Percentiles rank a stretch among this genome's conserved stretches.
Conservation (phyloP, 2,797 vertebrate genomes). For the Sebastes itinus region DNA sequence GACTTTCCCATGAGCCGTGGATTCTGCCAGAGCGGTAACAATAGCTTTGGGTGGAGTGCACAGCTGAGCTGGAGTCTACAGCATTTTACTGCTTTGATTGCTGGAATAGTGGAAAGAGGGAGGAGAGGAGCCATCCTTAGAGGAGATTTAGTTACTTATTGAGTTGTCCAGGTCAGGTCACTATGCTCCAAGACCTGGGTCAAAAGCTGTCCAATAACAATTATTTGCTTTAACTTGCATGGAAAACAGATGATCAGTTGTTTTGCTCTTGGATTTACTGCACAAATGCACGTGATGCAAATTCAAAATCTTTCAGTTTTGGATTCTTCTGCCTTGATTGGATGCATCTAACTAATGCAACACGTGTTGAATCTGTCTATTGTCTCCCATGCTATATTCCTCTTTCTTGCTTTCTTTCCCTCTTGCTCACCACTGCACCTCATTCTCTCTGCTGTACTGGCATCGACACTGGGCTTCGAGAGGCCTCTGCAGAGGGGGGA, state of each 20-base stretch:
- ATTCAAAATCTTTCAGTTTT: constrained; percentile 14
- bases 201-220: constrained; percentile 4
- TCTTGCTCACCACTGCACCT: constrained; percentile 65
- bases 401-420: constrained; percentile 60
- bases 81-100: constrained; percentile 66
- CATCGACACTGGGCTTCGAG: constrained; percentile 67
- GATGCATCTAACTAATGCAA: constrained; percentile 10
- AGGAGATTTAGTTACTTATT: constrained; percentile 44
- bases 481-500: constrained; percentile 77
- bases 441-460: constrained; percentile 73
- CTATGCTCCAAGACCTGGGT: constrained; percentile 1
- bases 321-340: not conserved
- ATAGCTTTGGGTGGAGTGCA: constrained; percentile 75
- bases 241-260: not conserved
- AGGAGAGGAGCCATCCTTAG: constrained; percentile 36
- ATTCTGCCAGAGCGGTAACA: constrained; percentile 71
- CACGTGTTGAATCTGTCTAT: constrained; percentile 41
- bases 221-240: constrained; percentile 11
- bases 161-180: constrained; percentile 23
- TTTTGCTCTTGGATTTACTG: constrained; percentile 1
- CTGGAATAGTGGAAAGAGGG: constrained; percentile 47
- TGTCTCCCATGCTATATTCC: constrained; percentile 27
- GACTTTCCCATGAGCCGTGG: constrained; percentile 72
- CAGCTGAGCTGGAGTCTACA: constrained; percentile 73
- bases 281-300: not conserved